Conservation (phyloP, 2,113 vertebrate genomes). For the Potamarius usumacintae region DNA sequence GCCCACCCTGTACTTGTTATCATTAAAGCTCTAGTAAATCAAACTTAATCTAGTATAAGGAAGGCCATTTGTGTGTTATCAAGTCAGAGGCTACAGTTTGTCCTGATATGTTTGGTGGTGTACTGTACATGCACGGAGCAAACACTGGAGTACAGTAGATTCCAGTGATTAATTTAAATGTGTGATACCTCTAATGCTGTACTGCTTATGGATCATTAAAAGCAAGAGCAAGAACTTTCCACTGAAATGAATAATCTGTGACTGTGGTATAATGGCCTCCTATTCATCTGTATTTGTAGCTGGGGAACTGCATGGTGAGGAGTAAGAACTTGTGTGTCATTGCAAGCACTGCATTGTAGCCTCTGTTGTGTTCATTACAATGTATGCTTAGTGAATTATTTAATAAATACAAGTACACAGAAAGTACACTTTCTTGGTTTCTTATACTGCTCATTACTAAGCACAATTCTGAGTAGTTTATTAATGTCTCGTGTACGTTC, state of each 20-base stretch:
- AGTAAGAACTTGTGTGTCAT: too few species aligned
- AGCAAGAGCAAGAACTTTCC: neutral
- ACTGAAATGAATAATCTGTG: neutral
- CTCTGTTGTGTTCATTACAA: neutral
- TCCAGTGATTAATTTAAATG: neutral
- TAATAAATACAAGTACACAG: too few species aligned
- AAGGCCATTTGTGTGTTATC: neutral
- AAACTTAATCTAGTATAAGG: neutral
- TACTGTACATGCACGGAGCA: neutral
- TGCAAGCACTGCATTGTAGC: neutral
- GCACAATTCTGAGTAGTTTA: neutral
- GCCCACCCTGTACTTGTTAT: neutral
- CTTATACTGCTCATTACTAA: neutral
- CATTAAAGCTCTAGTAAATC: neutral
- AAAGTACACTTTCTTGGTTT: neutral
- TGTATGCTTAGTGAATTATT: too few species aligned
- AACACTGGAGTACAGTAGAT: neutral
- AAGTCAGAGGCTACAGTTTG: neutral
- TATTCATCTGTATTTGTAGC: neutral
- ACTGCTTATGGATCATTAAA: slow-evolving; percentile 1
- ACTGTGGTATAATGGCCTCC: neutral
- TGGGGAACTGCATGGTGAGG: neutral
- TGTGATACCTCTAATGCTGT: neutral
- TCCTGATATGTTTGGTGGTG: neutral
- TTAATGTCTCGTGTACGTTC: neutral